Base-by-base conservation (phyloP, 2,797 vertebrate species). In the Ctenopoma multispine region DNA sequence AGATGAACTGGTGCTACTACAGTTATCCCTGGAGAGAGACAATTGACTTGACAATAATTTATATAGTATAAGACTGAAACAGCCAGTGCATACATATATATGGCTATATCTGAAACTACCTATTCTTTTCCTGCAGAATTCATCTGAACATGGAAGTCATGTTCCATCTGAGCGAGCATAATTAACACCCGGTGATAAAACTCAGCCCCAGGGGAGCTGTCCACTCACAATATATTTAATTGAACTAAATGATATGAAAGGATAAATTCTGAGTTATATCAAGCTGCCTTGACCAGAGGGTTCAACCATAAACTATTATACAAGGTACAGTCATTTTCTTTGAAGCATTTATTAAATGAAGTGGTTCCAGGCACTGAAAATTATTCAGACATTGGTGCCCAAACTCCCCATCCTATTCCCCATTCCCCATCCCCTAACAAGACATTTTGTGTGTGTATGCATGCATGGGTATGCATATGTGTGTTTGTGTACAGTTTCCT, bases 211-310 rank as follows among this genome's bases (percentile, higher is more conserved):
- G 9, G 89, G 89, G 92, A 92, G 87, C 86, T 73, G 80, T 92
- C 83, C 83, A 73, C 81, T 89, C 82, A 85, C 88, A 92, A 91
- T 92, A 92, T 91, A 92, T 92, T 90, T 92, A 93, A 94, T 93
- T 93, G 87, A 91, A 92, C 86, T 74, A 88, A 92, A 90, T 89
- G 60, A 87, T 85, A 90, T 80, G 77, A 92, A 92, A 89, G 64
- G 78, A 93, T 92, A 90, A 91, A 92, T 83, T 63, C 62, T 84
- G 87, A 87, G 82, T 84, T 82, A 81, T 84, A 87, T 70, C 9
- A 75, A 84, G 71, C 73, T 63, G 69, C 57, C 57, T 50, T 69
- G 73, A 83, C 76, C 77, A 80, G 79, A 73, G 69, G 69, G 65
- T 87, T 83, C 71, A 82, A 72, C 83, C 85, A 84, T 89, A 85